Evolutionary conservation across 2,888 invertebrate species (phyloP).

Genomic region (Stenurella melanura): DNA sequence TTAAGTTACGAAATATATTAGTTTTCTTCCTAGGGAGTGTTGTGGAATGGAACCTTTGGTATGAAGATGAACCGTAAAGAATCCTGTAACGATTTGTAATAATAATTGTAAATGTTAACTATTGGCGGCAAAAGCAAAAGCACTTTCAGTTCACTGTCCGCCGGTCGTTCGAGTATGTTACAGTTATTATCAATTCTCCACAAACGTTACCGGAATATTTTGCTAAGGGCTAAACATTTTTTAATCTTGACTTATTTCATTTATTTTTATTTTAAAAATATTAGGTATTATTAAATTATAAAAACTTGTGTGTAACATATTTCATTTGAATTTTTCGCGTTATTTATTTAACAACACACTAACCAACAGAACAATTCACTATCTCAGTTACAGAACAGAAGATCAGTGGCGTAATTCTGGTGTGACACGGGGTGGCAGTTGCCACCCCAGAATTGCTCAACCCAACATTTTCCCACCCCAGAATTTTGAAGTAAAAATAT

Average conservation of each 20-base stretch:
- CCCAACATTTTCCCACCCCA: no score
- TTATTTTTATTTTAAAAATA: background rate
- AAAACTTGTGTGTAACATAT: no score
- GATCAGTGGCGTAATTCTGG: no score
- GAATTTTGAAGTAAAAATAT: no score
- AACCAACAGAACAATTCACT: no score
- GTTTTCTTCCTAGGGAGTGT: constrained; percentile 13
- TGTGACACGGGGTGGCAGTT: no score
- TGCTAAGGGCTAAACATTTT: background rate
- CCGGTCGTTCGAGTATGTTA: constrained; percentile 38
- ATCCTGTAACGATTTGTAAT: constrained; percentile 42
- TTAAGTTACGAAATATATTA: constrained; percentile 11
- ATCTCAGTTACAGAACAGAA: no score
- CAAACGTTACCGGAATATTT: background rate
- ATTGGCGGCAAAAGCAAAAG: constrained; percentile 47
- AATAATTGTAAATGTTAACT: constrained; percentile 45
- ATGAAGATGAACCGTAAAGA: constrained; percentile 5
- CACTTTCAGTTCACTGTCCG: constrained; percentile 43
- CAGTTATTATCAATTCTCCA: constrained; percentile 42
- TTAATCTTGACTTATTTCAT: background rate
- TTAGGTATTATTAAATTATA: no score
- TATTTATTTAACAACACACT: no score
- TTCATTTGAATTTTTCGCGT: no score
- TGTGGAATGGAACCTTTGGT: background rate
- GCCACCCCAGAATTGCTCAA: no score